Percentiles rank a stretch among this genome's conserved stretches.
These are phyloP conservation scores for Phymastichus coffea DNA, from an alignment of 1,140 invertebrate species.

Conservation along the genomic window DNA sequence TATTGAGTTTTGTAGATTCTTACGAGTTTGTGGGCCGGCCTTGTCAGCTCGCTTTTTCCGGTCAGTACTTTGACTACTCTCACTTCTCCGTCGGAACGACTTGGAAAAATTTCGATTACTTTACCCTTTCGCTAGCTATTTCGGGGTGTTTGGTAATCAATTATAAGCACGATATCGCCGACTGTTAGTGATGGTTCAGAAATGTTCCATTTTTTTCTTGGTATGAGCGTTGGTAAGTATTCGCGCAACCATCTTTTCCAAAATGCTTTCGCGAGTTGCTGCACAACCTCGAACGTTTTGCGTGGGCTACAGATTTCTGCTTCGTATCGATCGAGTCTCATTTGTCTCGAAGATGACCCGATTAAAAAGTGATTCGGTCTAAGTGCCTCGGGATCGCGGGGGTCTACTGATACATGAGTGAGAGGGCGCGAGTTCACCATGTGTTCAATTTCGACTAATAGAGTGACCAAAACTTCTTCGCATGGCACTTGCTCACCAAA, in stretches of 20 bases:
- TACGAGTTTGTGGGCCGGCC: too few relatives aligned
- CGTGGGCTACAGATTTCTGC: not conserved
- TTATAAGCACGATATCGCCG: not conserved
- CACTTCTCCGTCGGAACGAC: not conserved
- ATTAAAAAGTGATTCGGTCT: constrained; percentile 40
- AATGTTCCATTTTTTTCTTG: not conserved
- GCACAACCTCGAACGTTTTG: constrained; percentile 8
- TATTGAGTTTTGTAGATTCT: too few relatives aligned
- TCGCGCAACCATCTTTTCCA: constrained; percentile 34
- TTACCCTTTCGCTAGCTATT: not conserved
- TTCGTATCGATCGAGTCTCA: not conserved
- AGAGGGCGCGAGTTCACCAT: constrained; percentile 40
- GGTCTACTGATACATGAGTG: constrained; percentile 34
- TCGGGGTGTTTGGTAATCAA: not conserved
- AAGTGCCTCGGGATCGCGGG: constrained; percentile 33
- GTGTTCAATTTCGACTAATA: constrained; percentile 35
- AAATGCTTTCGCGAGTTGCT: constrained; percentile 31
- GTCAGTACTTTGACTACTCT: not conserved
- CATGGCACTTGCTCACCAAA: constrained; percentile 3
- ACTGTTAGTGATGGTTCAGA: not conserved
- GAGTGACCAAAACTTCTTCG: constrained; percentile 33
- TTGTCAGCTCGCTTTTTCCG: too few relatives aligned
- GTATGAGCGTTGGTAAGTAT: constrained; percentile 31
- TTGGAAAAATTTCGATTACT: not conserved
- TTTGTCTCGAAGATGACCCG: not conserved